Conservation (phyloP, 2,797 vertebrate genomes). For the Pipistrellus pygmaeus region DNA sequence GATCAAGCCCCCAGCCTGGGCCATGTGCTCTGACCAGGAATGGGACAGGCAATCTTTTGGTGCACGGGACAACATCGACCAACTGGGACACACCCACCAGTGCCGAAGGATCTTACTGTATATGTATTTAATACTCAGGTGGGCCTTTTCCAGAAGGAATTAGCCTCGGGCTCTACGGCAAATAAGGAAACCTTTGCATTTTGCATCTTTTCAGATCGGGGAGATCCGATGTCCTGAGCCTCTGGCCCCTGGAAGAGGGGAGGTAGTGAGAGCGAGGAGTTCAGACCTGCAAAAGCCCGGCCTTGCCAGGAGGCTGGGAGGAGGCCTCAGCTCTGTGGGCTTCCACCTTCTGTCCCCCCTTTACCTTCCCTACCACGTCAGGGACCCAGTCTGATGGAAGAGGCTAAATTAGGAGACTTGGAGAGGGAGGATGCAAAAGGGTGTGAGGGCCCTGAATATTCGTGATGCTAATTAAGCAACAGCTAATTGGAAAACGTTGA, state of each 20-base stretch:
- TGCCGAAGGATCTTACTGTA: background rate
- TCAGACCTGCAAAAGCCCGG: background rate
- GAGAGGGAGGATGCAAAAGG: background rate
- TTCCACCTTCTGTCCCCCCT: no score
- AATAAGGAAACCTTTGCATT: background rate
- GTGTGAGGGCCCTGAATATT: conserved; percentile 70
- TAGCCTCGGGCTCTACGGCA: background rate
- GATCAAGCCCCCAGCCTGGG: background rate
- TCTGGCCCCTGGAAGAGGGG: background rate
- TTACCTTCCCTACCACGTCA: no score
- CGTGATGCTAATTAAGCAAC: conserved; percentile 79
- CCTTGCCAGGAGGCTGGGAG: background rate
- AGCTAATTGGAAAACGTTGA: conserved; percentile 80
- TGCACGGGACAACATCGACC: accelerated
- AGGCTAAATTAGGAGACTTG: background rate
- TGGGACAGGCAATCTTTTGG: background rate
- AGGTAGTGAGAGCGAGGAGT: background rate
- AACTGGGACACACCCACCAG: background rate
- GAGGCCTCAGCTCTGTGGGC: background rate
- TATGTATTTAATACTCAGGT: background rate
- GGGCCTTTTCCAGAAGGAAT: background rate
- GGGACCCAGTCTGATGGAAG: background rate
- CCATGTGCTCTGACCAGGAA: background rate
- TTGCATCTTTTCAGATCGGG: background rate
- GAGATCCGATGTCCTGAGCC: background rate